Conservation (phyloP, 2,888 invertebrate species). For the Eulithis prunata region DNA sequence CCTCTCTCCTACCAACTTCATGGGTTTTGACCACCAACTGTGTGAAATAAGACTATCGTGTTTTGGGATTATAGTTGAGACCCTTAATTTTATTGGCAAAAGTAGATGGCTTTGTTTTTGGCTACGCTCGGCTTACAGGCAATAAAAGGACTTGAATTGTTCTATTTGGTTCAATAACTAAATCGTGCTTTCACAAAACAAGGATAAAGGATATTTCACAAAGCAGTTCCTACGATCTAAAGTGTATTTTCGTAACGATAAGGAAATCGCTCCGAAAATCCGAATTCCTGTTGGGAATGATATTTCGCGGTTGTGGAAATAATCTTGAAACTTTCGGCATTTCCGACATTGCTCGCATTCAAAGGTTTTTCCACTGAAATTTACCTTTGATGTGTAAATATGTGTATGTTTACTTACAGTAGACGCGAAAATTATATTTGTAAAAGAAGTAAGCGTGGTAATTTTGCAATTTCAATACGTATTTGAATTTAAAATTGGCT, state of each 20-base stretch:
- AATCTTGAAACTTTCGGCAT: constrained; percentile 35
- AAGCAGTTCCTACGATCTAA: constrained; percentile 35
- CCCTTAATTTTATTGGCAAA: background rate
- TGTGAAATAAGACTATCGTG: no score
- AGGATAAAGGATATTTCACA: constrained; percentile 34
- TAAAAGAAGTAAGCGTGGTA: constrained; percentile 4
- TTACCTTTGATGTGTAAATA: constrained; percentile 36
- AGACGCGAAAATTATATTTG: constrained; percentile 28
- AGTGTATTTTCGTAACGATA: constrained; percentile 37
- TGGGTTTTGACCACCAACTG: no score
- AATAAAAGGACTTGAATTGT: constrained; percentile 8
- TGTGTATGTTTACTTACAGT: constrained; percentile 9
- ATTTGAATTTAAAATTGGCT: no score
- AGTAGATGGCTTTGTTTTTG: background rate
- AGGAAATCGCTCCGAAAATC: constrained; percentile 37
- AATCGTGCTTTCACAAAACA: constrained; percentile 21
- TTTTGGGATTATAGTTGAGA: no score
- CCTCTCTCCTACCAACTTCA: no score
- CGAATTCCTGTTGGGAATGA: constrained; percentile 32
- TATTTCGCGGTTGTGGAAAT: constrained; percentile 39
- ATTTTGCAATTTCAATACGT: background rate
- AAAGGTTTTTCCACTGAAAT: constrained; percentile 36
- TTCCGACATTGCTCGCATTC: constrained; percentile 36
- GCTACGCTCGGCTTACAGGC: background rate
- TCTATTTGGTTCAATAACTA: constrained; percentile 25